phyloP scores from a whole-genome alignment of 2,113 vertebrate genomes.

The Tenebrosternarchus preto region DNA sequence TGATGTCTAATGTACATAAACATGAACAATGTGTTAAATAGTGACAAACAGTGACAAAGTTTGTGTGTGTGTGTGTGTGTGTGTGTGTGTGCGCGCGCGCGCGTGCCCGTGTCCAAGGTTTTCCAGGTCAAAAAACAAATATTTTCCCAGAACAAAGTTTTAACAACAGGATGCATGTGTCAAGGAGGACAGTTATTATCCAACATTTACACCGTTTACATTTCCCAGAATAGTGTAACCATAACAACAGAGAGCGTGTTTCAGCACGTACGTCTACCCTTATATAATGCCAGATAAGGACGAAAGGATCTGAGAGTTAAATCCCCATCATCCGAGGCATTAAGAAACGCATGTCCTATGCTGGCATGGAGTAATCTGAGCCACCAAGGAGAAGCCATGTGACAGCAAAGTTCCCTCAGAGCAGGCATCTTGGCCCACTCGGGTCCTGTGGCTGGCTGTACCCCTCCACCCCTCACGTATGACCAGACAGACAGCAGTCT shows the following conservation, averaged over 20 bases:
- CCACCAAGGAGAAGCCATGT: conserved; percentile 37
- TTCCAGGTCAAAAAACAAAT: background rate
- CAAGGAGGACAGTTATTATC: background rate
- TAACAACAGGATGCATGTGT: background rate
- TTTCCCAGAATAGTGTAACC: background rate
- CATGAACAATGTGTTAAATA: background rate
- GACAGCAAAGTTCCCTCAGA: conserved; percentile 15
- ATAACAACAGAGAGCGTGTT: background rate
- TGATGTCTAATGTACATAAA: background rate
- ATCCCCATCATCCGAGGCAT: background rate
- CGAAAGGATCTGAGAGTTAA: background rate
- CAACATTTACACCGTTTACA: background rate
- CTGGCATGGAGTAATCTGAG: conserved; percentile 43
- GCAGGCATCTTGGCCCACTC: conserved; percentile 1
- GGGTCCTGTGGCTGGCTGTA: conserved; percentile 17
- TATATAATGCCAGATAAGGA: background rate
- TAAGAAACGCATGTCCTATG: background rate
- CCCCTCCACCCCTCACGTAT: background rate
- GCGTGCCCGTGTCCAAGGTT: background rate
- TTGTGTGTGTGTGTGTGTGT: too few relatives aligned
- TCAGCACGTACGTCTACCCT: background rate
- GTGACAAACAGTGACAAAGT: conserved; percentile 12
- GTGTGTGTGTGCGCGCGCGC: too few relatives aligned
- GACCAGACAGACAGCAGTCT: background rate
- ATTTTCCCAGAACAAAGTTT: conserved; percentile 14